Base-by-base conservation (phyloP, 2,797 vertebrate genomes). In the Macropodus opercularis region DNA sequence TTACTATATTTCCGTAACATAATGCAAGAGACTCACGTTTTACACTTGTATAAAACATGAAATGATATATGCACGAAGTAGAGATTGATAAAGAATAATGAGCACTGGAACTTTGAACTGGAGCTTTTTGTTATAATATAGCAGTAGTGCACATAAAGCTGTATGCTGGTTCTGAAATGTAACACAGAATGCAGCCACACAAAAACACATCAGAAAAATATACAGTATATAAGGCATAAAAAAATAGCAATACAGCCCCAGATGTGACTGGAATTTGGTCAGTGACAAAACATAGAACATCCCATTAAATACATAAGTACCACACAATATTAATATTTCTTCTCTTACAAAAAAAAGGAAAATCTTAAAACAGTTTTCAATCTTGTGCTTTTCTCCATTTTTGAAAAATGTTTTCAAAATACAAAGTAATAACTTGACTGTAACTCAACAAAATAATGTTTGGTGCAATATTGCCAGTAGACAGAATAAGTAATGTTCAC, bases 301-400 rank as follows among this genome's bases (percentile, higher is more conserved):
- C 26, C n/a, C 48, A 27, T 59, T 9, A 53, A 52, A 32, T 38
- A 3, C 14, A 21, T 3, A 19, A 26, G 39, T 61, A 53, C 29
- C 39, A 39, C 38, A 54, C 2, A 43, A 21, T 41, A 38, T 17
- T 18, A 26, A 15, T 43, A 50, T 44, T 51, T 54, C 0, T 40
- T 38, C 2, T 54, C 8, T 47, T 22, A n/a, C 12, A 8, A 52
- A n/a, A 14, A 46, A 52, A 43, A 14, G 32, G 19, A 31, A 49
- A 3, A 17, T 24, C 17, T 58, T 2, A 5, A 68, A 27, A 18
- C 9, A 23, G 24, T 17, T 49, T 67, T 1, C 49, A 22, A 41
- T 42, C 1, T 52, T 85, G 73, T 85, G 75, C 74, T 79, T 75
- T 14, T 50, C 26, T 42, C 29, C 1, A 46, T 44, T 59, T 13